These are phyloP conservation scores for Myotis yumanensis DNA, from an alignment of 2,113 vertebrate species.

Conservation along the genomic window DNA sequence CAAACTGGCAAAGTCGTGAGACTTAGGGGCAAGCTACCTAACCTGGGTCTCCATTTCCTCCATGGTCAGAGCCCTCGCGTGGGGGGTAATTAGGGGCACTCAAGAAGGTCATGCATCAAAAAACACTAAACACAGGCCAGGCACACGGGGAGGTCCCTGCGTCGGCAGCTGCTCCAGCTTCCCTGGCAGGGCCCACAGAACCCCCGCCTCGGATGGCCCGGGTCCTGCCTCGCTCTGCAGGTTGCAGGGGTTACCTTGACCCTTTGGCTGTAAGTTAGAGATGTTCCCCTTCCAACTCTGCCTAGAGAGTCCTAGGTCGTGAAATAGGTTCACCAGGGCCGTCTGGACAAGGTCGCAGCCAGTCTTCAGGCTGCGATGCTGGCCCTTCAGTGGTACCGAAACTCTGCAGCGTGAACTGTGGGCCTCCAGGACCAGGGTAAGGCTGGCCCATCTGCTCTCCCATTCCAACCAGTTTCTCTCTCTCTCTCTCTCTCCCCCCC, in stretches of 20 bases:
- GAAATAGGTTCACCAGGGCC: neutral
- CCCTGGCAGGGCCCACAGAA: fast-evolving
- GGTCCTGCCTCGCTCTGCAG: neutral
- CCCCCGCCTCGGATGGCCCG: fast-evolving
- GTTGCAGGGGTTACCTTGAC: neutral
- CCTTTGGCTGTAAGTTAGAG: neutral
- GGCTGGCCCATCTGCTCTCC: fast-evolving
- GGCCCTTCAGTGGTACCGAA: neutral
- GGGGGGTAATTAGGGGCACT: neutral
- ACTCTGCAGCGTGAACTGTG: fast-evolving
- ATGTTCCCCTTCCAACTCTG: fast-evolving
- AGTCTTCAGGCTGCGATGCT: neutral
- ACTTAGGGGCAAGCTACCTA: neutral
- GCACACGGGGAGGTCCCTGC: fast-evolving
- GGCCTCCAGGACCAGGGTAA: neutral
- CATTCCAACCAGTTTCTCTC: neutral
- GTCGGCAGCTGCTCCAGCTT: fast-evolving
- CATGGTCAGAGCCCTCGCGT: neutral
- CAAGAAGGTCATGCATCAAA: fast-evolving
- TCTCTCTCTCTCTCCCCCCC: neutral
- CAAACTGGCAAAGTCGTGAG: neutral
- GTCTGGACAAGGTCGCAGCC: neutral
- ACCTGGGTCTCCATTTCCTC: neutral
- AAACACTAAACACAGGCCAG: neutral
- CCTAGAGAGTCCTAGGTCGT: neutral